These are phyloP conservation scores for Microtus montanus DNA, from an alignment of 2,113 vertebrate species.

Conservation along the genomic window DNA sequence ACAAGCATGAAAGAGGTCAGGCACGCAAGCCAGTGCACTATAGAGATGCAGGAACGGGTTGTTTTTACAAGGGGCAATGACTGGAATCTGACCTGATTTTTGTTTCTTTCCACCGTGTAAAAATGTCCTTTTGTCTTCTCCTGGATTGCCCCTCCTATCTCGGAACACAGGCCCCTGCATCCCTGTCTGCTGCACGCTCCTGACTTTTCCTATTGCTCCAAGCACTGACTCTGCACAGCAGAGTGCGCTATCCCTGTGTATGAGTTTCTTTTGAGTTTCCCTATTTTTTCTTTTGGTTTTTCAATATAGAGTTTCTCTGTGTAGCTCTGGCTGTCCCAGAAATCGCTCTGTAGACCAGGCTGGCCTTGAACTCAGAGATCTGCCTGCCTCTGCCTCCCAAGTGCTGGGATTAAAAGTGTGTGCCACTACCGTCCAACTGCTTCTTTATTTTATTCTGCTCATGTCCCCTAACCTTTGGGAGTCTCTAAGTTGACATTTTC, in stretches of 20 bases:
- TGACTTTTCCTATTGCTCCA: neutral
- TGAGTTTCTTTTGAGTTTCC: neutral
- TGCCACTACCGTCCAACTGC: no score
- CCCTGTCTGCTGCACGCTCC: fast-evolving
- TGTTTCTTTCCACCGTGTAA: neutral
- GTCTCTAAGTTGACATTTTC: neutral
- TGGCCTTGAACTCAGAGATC: neutral
- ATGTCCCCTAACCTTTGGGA: neutral
- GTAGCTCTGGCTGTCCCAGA: neutral
- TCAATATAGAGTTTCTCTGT: neutral
- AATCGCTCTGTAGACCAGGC: neutral
- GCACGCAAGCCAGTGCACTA: neutral
- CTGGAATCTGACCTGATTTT: neutral
- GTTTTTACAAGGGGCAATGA: neutral
- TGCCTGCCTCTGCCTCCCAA: neutral
- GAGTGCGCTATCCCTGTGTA: no score
- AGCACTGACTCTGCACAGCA: neutral
- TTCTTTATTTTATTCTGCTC: neutral
- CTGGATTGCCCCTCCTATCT: neutral
- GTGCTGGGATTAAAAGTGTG: neutral
- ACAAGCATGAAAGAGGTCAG: neutral
- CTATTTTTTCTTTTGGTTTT: neutral
- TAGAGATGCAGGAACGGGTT: neutral
- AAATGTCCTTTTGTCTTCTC: neutral
- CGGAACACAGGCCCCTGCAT: no score